Evolutionary conservation across 2,797 vertebrate species (phyloP).

Genomic region (Urophycis tenuis): DNA sequence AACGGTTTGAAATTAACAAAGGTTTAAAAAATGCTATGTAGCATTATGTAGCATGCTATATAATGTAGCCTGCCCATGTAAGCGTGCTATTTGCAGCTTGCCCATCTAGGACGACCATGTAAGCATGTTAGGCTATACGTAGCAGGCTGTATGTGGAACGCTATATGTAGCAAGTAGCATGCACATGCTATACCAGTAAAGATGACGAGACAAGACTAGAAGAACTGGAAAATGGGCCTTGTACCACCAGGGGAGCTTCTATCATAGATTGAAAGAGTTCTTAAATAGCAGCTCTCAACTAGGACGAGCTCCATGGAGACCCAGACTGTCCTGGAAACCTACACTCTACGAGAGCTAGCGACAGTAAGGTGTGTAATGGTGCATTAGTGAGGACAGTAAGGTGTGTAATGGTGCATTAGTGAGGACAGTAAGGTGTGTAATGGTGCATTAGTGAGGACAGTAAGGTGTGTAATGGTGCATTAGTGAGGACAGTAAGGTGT

Average conservation of each 20-base stretch:
- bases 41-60: neutral
- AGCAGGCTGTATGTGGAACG: neutral
- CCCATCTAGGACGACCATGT: neutral
- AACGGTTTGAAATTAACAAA: no score
- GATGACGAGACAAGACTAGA: neutral
- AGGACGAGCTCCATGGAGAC: neutral
- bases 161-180: neutral
- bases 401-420: neutral
- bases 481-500: neutral
- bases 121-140: neutral
- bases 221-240: neutral
- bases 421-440: neutral
- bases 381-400: neutral
- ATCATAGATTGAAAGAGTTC: neutral
- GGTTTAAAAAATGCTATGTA: no score
- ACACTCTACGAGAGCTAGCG: neutral
- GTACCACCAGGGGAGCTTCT: neutral
- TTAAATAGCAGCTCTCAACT: conserved; percentile 3
- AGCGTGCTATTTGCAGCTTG: neutral
- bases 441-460: neutral
- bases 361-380: neutral
- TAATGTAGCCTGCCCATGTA: neutral
- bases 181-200: neutral
- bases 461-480: neutral
- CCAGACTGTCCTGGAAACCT: neutral